These are phyloP conservation scores for Loxodonta africana DNA, from an alignment of 2,113 vertebrate genomes.

Conservation along the genomic window DNA sequence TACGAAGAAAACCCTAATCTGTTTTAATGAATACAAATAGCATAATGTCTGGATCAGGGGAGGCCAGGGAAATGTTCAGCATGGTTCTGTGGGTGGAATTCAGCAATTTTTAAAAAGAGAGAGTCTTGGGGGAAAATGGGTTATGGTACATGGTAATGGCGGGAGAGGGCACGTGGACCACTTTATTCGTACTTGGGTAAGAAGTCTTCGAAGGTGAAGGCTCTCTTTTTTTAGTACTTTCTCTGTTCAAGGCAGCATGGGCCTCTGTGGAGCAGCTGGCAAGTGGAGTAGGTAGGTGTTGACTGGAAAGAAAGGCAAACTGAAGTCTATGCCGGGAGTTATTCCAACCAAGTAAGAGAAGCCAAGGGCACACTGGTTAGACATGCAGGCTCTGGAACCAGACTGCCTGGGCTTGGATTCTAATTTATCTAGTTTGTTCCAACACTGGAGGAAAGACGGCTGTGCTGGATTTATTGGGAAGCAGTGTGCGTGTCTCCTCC, in stretches of 20 bases:
- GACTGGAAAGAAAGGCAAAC: background rate
- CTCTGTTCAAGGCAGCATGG: background rate
- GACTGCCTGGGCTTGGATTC: background rate
- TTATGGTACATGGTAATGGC: background rate
- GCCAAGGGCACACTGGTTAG: background rate
- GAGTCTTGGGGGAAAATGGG: background rate
- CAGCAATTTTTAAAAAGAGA: constrained; percentile 19
- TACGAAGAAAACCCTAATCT: constrained; percentile 44
- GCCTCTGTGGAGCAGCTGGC: background rate
- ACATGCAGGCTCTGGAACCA: background rate
- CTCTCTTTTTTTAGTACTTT: background rate
- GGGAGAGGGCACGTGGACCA: background rate
- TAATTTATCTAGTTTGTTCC: background rate
- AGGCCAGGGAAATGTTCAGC: background rate
- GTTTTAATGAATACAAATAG: constrained; percentile 65
- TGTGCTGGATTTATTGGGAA: background rate
- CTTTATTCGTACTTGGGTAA: constrained; percentile 12
- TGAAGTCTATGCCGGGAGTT: background rate
- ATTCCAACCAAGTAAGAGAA: background rate
- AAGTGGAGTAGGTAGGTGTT: background rate
- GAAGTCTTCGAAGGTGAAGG: background rate
- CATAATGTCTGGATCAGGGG: background rate
- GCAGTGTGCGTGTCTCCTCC: background rate
- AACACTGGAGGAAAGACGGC: background rate
- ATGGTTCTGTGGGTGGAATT: background rate